Evolutionary conservation across 2,797 vertebrate genomes (phyloP).

Genomic region (Vespertilio murinus): DNA sequence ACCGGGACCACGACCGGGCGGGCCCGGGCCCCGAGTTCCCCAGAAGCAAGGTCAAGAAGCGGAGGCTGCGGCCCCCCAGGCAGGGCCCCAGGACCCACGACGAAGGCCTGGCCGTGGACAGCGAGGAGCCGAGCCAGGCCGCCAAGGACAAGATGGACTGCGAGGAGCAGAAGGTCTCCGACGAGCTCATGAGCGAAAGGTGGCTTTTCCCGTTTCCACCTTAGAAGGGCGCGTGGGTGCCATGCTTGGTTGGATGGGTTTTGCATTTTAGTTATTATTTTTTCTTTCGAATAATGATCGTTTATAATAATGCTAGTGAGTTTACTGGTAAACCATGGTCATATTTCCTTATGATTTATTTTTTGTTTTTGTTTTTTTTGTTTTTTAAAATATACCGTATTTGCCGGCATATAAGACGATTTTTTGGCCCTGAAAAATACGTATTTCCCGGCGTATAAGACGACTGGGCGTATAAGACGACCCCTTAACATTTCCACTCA

Average conservation of each 20-base stretch:
- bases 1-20: conserved; percentile 84
- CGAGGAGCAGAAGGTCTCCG: conserved; percentile 96
- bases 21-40: conserved; percentile 85
- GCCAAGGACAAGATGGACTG: conserved; percentile 97
- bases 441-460: too few species aligned
- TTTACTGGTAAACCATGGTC: neutral
- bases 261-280: neutral
- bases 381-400: too few species aligned
- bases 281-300: conserved; percentile 46
- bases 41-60: conserved; percentile 94
- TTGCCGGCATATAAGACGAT: too few species aligned
- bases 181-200: conserved; percentile 99
- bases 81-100: conserved; percentile 89
- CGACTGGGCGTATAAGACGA: too few species aligned
- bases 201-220: conserved; percentile 85
- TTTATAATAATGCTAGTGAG: neutral
- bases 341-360: conserved; percentile 9
- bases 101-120: conserved; percentile 96
- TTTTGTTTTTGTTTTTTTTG: too few species aligned
- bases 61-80: conserved; percentile 88
- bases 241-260: neutral
- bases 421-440: too few species aligned
- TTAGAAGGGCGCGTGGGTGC: neutral
- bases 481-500: too few species aligned
- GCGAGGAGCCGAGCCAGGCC: conserved; percentile 88